Base-by-base conservation (phyloP, 2,797 vertebrate genomes). In the Hemitrygon akajei region DNA sequence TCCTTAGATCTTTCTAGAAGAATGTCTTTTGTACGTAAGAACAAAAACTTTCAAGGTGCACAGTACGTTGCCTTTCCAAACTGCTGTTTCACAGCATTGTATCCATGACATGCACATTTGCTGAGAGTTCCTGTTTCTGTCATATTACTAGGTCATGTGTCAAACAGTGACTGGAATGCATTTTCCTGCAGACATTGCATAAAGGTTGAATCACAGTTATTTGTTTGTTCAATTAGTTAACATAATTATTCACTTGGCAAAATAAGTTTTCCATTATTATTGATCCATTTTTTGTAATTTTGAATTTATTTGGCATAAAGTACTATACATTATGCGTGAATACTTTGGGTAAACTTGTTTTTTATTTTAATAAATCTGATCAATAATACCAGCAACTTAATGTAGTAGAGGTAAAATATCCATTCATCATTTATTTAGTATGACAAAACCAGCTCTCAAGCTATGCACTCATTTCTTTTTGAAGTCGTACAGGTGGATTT, bases 11-110 rank as follows among this genome's bases (percentile, higher is more conserved):
- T 69, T 22, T 40, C 12, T 25, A 25, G 75, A 91, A 66, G 87
- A 20, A 71, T 37, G 87, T 66, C 47, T 89, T n/a, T 66, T 71
- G 63, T 71, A 37, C 71, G 91, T 91, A 77, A 71, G n/a, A 91
- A 69, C 30, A 30, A 60, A 86, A 60, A 27, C 82, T 11, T 6
- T 60, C 30, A 63, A 63, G 56, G 27, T 58, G 82, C 7, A 60
- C 27, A 1, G 10, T 86, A 47, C 56, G 11, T n/a, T n/a, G 82
- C 56, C 27, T 30, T 25, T 56, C 58, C 82, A 86, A 86, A 25
- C 56, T n/a, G 25, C 82, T 86, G 56, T 86, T 86, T 63, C 27
- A 63, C 56, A 60, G 30, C 10, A 30, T 77, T n/a, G 10, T 30
- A 77, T 30, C 75, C 27, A 30, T 86, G 56, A 12, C 16, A 56